phyloP scores from a whole-genome alignment of 2,113 vertebrate genomes.

The Periophthalmus modestus region DNA sequence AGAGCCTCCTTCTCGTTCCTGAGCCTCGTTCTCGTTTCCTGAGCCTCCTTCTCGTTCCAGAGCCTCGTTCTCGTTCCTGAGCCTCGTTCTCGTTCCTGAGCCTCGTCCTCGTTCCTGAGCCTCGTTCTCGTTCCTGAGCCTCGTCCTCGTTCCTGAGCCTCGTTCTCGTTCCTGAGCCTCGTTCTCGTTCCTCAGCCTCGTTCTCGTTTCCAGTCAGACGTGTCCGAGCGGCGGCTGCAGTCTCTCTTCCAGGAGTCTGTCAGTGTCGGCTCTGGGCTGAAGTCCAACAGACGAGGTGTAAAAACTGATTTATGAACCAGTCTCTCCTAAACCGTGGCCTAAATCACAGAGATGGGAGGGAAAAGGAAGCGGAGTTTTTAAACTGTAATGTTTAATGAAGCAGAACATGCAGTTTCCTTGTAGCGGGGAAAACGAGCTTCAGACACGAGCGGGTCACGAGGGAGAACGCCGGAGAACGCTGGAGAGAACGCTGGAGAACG shows the following conservation, averaged over 20 bases:
- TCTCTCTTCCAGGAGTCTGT: background rate
- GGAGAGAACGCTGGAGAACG: background rate
- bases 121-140: too few relatives aligned
- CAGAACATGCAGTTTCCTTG: slow-evolving; percentile 7
- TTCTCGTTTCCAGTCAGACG: slow-evolving; percentile 15
- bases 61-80: too few relatives aligned
- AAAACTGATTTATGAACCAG: slow-evolving; percentile 11
- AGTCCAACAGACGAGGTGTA: slow-evolving; percentile 8
- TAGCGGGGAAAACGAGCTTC: background rate
- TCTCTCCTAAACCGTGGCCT: background rate
- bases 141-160: too few relatives aligned
- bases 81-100: too few relatives aligned
- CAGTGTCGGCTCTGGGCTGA: slow-evolving; percentile 4
- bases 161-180: too few relatives aligned
- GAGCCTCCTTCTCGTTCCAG: too few relatives aligned
- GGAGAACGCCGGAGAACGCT: background rate
- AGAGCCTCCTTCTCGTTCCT: too few relatives aligned
- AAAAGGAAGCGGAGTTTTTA: slow-evolving; percentile 7
- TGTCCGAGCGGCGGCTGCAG: background rate
- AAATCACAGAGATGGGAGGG: background rate
- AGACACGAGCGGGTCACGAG: background rate
- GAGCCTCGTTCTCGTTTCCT: too few relatives aligned
- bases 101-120: too few relatives aligned
- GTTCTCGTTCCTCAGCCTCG: background rate
- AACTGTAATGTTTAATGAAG: slow-evolving; percentile 11